Percentiles rank a stretch among this genome's conserved stretches.
Conservation (phyloP, 1,140 invertebrate species). For the Eueides isabella region DNA sequence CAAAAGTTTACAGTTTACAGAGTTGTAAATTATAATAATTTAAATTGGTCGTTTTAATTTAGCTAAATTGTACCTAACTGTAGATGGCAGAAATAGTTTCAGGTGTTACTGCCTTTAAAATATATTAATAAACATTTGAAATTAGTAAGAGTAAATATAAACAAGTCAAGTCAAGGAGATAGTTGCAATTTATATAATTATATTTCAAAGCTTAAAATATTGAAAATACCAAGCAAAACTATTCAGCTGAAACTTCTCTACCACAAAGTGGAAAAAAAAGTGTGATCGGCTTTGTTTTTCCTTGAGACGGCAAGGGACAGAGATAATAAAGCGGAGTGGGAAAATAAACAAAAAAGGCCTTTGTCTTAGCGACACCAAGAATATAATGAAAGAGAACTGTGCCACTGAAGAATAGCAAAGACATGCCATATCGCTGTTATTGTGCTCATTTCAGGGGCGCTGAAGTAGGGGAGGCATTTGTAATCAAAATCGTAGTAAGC, state of each 20-base stretch:
- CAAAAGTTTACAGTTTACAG: too few relatives aligned
- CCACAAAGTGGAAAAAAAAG: conserved; percentile 19
- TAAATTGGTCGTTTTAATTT: too few relatives aligned
- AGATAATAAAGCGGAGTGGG: conserved; percentile 26
- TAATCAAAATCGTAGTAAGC: not conserved
- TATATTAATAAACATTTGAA: too few relatives aligned
- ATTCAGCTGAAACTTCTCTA: not conserved
- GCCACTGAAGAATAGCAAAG: conserved; percentile 21
- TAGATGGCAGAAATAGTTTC: too few relatives aligned
- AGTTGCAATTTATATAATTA: not conserved
- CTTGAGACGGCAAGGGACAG: conserved; percentile 31
- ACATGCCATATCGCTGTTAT: conserved; percentile 20
- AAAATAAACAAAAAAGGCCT: conserved; percentile 32
- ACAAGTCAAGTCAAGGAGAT: not conserved
- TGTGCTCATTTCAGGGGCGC: conserved; percentile 20
- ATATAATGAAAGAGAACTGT: conserved; percentile 36
- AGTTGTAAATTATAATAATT: too few relatives aligned
- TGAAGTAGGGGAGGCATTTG: not conserved
- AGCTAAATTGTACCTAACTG: too few relatives aligned
- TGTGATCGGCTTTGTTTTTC: conserved; percentile 29
- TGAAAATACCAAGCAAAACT: not conserved
- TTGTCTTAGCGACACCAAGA: conserved; percentile 35
- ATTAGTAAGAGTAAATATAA: not conserved
- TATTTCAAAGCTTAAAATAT: not conserved
- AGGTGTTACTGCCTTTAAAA: too few relatives aligned